A percentile compares a stretch with the other conserved stretches of the same genome.
Conservation (phyloP, 2,113 vertebrate species). For the Urocynchramus pylzowi region DNA sequence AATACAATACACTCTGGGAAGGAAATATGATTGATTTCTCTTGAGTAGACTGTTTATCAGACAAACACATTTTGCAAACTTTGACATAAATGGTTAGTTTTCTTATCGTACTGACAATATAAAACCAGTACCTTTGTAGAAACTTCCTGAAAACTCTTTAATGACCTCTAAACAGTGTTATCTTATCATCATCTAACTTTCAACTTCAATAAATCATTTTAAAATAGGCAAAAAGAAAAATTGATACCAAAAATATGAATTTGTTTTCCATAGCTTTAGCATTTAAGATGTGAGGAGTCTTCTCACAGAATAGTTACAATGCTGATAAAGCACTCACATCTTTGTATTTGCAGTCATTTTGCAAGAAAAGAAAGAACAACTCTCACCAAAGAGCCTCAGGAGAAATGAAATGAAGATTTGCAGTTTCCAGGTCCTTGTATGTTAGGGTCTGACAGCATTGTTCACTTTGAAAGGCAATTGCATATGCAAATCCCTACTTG, state of each 20-base stretch:
- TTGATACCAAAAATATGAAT: slow-evolving; percentile 70
- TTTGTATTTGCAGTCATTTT: neutral
- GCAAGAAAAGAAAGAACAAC: slow-evolving; percentile 24
- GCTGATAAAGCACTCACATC: slow-evolving; percentile 57
- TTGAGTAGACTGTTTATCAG: slow-evolving; percentile 80
- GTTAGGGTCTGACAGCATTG: neutral
- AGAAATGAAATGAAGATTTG: neutral
- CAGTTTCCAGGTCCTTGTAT: neutral
- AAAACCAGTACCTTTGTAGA: slow-evolving; percentile 69
- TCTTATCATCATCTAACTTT: slow-evolving; percentile 79
- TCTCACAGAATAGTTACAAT: slow-evolving; percentile 29
- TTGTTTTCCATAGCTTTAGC: slow-evolving; percentile 69
- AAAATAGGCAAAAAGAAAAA: slow-evolving; percentile 74
- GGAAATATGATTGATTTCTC: slow-evolving; percentile 76
- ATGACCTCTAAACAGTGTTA: slow-evolving; percentile 82
- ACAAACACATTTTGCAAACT: slow-evolving; percentile 80
- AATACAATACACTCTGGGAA: slow-evolving; percentile 69
- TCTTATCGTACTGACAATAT: slow-evolving; percentile 73
- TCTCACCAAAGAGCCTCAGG: neutral
- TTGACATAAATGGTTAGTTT: slow-evolving; percentile 82
- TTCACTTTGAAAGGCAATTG: neutral
- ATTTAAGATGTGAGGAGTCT: slow-evolving; percentile 45
- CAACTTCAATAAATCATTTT: slow-evolving; percentile 79
- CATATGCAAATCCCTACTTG: neutral
- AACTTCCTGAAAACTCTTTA: slow-evolving; percentile 79